phyloP scores from a whole-genome alignment of 2,797 vertebrate genomes.

The Liasis olivaceus region DNA sequence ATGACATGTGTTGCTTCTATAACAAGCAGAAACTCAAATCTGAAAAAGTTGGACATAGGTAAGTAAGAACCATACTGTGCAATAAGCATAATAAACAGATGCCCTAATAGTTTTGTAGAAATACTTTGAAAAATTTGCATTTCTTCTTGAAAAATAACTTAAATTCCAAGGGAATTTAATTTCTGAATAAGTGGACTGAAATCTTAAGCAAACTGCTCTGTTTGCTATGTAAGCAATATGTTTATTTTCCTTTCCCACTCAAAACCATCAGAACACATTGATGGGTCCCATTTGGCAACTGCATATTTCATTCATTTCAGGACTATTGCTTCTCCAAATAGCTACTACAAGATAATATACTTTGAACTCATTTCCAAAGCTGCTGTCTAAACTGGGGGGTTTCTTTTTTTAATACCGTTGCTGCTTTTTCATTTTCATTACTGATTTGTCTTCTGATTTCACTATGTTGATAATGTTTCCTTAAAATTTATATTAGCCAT shows the following conservation, averaged over 20 bases:
- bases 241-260: not conserved
- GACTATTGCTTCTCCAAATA: not conserved
- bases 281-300: not conserved
- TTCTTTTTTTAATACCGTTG: not conserved
- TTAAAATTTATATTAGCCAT: not conserved
- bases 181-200: constrained; percentile 26
- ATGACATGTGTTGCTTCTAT: not conserved
- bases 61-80: constrained; percentile 31
- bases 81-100: constrained; percentile 39
- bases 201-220: not conserved
- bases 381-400: not conserved
- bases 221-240: not conserved
- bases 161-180: constrained; percentile 38
- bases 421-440: constrained; percentile 10
- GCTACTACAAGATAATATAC: not conserved
- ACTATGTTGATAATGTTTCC: not conserved
- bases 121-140: constrained; percentile 46
- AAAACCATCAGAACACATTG: constrained; percentile 10
- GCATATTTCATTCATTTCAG: not conserved
- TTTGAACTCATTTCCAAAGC: not conserved
- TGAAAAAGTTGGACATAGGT: constrained; percentile 17
- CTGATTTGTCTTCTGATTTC: not conserved
- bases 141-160: constrained; percentile 46
- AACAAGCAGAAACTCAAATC: not conserved
- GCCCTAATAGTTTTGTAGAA: constrained; percentile 44